Conservation (phyloP, 2,113 vertebrate species). For the Sinocyclocheilus anshuiensis region DNA sequence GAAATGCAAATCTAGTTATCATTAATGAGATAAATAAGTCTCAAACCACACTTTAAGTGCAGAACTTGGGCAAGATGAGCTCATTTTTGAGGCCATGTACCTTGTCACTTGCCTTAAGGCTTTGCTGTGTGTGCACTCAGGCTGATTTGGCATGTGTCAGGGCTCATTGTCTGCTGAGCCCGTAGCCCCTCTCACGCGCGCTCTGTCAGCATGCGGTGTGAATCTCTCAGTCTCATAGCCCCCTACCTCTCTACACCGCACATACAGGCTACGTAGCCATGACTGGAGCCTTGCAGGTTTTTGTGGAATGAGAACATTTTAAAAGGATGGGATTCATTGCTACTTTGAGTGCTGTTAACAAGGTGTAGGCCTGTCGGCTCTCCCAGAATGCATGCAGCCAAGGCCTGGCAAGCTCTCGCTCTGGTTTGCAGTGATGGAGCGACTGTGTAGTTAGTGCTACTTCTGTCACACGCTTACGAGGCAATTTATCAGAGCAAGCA, state of each 20-base stretch:
- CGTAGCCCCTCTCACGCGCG: neutral
- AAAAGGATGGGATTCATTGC: constrained; percentile 6
- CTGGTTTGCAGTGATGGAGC: constrained; percentile 6
- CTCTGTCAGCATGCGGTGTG: neutral
- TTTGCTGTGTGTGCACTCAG: constrained; percentile 31
- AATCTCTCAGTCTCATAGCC: neutral
- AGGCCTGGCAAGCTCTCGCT: constrained; percentile 13
- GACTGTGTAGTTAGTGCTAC: constrained; percentile 8
- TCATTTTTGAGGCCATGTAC: constrained; percentile 30
- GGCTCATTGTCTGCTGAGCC: constrained; percentile 28
- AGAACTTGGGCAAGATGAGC: constrained; percentile 22
- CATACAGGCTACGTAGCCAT: constrained; percentile 3
- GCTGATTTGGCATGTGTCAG: constrained; percentile 35
- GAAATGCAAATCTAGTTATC: constrained; percentile 1
- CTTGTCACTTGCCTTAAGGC: constrained; percentile 33
- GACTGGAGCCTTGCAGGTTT: constrained; percentile 24
- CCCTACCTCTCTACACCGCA: neutral
- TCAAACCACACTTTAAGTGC: neutral
- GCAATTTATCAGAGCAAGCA: constrained; percentile 40
- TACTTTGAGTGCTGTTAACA: constrained; percentile 28
- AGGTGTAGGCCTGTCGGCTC: constrained; percentile 5
- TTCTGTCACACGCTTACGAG: neutral
- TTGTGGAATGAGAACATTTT: constrained; percentile 5
- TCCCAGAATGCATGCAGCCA: constrained; percentile 7
- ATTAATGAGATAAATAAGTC: constrained; percentile 26